Evolutionary conservation across 2,797 vertebrate genomes (phyloP).

Genomic region (Pterois miles): DNA sequence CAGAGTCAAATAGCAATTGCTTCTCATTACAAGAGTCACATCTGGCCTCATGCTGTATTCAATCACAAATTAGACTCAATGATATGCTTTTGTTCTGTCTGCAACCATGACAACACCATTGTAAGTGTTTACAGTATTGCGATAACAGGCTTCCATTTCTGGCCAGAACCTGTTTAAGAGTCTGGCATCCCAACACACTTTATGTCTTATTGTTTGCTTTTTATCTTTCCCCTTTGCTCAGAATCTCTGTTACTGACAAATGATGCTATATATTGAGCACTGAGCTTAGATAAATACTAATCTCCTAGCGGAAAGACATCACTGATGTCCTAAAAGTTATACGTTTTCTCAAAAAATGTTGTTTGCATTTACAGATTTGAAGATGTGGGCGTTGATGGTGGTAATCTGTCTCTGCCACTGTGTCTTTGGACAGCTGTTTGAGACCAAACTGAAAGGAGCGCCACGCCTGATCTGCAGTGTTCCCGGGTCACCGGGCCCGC

Average conservation of each 20-base stretch:
- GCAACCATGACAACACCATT: slow-evolving; percentile 5
- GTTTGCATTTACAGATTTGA: slow-evolving; percentile 82
- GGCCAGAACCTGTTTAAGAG: not conserved
- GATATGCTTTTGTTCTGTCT: slow-evolving; percentile 26
- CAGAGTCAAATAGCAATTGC: not conserved
- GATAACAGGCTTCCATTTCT: not conserved
- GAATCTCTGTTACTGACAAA: not conserved
- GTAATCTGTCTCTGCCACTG: slow-evolving; percentile 89
- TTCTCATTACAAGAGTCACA: slow-evolving; percentile 28
- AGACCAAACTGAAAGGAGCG: slow-evolving; percentile 86
- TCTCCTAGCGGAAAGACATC: not conserved
- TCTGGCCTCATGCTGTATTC: slow-evolving; percentile 54
- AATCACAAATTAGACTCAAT: slow-evolving; percentile 28
- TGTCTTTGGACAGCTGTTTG: slow-evolving; percentile 86
- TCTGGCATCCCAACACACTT: not conserved
- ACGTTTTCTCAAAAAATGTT: not conserved
- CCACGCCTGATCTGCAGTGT: slow-evolving; percentile 92
- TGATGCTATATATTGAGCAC: not conserved
- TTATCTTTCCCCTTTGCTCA: not conserved
- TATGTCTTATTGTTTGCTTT: not conserved
- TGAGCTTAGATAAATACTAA: not conserved
- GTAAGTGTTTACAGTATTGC: not conserved
- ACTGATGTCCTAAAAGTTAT: not conserved
- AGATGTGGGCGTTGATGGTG: slow-evolving; percentile 90
- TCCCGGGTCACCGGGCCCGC: slow-evolving; percentile 89